phyloP scores from a whole-genome alignment of 2,113 vertebrate species.

The Natator depressus region DNA sequence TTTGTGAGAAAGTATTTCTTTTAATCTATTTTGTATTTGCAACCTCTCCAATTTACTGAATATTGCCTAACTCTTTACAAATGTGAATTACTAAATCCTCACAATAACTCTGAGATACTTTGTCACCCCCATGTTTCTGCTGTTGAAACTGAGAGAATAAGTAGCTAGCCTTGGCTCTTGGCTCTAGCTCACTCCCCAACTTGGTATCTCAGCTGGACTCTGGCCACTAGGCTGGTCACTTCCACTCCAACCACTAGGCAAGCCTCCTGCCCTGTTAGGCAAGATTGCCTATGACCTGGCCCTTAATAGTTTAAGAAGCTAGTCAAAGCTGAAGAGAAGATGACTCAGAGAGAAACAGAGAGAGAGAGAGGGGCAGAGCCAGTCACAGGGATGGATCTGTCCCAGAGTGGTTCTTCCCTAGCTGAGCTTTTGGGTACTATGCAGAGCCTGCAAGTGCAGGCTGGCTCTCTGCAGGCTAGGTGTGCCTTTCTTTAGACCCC shows the following conservation, averaged over 20 bases:
- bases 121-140: background rate
- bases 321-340: background rate
- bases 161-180: background rate
- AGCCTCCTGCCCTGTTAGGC: background rate
- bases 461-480: no score
- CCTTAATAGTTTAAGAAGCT: background rate
- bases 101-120: background rate
- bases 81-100: background rate
- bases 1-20: background rate
- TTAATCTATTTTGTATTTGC: background rate
- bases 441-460: no score
- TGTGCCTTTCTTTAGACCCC: no score
- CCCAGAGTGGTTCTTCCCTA: no score
- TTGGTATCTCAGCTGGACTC: background rate
- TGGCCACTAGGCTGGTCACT: background rate
- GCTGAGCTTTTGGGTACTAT: no score
- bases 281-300: background rate
- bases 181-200: background rate
- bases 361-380: no score
- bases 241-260: background rate
- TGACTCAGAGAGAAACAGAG: no score
- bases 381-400: no score
- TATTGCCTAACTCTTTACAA: background rate
- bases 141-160: background rate
- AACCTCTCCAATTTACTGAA: constrained; percentile 10